Evolutionary conservation across 1,140 invertebrate species (phyloP).

Genomic region (Asbolus verrucosus): DNA sequence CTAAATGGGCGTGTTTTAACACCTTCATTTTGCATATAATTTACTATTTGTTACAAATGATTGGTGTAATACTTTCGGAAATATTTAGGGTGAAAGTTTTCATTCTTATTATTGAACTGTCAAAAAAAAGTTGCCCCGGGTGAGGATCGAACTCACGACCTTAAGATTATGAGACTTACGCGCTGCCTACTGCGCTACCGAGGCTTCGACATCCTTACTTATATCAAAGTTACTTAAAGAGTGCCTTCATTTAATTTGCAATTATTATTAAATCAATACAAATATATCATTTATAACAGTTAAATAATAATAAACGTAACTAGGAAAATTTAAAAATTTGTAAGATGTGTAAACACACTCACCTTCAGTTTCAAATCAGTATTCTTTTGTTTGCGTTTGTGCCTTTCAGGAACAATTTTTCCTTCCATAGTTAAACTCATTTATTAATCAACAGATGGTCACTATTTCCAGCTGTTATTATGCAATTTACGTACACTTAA

Average conservation of each 20-base stretch:
- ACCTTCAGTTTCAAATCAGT: conserved; percentile 47
- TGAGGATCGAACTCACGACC: conserved; percentile 97
- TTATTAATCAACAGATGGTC: not conserved
- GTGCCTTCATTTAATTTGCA: no score
- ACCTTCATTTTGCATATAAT: no score
- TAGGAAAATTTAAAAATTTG: no score
- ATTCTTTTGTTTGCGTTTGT: conserved; percentile 50
- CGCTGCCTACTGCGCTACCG: conserved; percentile 94
- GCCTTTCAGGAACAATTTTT: conserved; percentile 50
- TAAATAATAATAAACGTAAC: no score
- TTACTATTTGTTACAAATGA: no score
- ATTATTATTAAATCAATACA: no score
- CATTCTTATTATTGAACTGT: not conserved
- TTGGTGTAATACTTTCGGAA: conserved; percentile 8
- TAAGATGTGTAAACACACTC: conserved; percentile 2
- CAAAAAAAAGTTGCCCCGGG: conserved; percentile 76
- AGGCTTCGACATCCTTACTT: no score
- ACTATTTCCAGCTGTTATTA: conserved; percentile 28
- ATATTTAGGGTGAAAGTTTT: conserved; percentile 7
- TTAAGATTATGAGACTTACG: conserved; percentile 98
- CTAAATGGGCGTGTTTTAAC: no score
- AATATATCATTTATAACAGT: no score
- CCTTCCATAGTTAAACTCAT: conserved; percentile 46
- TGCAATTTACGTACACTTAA: conserved; percentile 33
- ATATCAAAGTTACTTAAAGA: no score